phyloP scores from a whole-genome alignment of 2,113 vertebrate genomes.

The Kobus ellipsiprymnus region DNA sequence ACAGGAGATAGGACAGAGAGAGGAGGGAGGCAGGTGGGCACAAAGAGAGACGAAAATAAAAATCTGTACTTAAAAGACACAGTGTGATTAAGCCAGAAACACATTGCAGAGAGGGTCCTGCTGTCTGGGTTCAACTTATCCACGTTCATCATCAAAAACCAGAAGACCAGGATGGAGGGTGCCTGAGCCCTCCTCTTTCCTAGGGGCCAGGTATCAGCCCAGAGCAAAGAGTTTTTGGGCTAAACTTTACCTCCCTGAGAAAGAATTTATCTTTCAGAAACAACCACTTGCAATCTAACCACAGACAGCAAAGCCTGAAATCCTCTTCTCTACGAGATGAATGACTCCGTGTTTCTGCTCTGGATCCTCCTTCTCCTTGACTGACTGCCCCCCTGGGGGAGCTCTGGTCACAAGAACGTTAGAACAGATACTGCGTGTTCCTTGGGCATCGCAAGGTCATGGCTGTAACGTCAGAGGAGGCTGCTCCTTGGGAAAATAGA shows the following conservation, averaged over 20 bases:
- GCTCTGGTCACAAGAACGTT: neutral
- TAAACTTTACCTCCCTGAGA: neutral
- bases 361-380: neutral
- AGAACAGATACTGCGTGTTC: neutral
- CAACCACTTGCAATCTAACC: neutral
- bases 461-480: neutral
- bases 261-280: neutral
- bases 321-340: neutral
- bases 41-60: neutral
- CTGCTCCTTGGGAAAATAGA: neutral
- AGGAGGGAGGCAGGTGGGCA: neutral
- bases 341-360: neutral
- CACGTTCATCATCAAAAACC: neutral
- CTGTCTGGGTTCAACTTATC: neutral
- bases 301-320: neutral
- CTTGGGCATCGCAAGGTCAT: slow-evolving; percentile 52
- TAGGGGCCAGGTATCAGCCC: neutral
- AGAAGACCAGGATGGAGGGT: neutral
- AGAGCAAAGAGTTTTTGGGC: neutral
- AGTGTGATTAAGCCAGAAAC: neutral
- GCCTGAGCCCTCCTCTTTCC: neutral
- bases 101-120: neutral
- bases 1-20: neutral
- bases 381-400: neutral
- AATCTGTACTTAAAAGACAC: too few species aligned